Evolutionary conservation across 1,140 invertebrate genomes (phyloP).

Genomic region (Thaumatotibia leucotreta): DNA sequence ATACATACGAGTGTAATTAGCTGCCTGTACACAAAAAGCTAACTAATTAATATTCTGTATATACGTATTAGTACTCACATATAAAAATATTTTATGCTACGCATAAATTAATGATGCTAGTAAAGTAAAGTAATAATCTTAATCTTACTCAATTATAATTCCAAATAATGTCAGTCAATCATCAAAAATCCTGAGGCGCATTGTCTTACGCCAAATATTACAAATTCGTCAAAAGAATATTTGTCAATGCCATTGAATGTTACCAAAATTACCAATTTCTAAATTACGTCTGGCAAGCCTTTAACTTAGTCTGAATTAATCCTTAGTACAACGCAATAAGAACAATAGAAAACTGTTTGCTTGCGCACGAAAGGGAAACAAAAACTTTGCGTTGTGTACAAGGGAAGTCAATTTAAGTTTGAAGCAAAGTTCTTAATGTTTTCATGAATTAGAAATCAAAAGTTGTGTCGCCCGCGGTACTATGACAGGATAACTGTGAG

Average conservation of each 20-base stretch:
- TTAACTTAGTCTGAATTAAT: not conserved
- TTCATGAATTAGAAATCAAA: slow-evolving; percentile 57
- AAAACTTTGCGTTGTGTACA: slow-evolving; percentile 8
- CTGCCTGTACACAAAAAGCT: no score
- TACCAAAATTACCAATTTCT: not conserved
- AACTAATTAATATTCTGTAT: no score
- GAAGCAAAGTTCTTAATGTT: slow-evolving; percentile 37
- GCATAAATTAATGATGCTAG: no score
- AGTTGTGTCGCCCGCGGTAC: slow-evolving; percentile 21
- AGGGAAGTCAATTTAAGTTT: slow-evolving; percentile 25
- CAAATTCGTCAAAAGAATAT: slow-evolving; percentile 1
- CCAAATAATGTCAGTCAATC: not conserved
- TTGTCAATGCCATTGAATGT: slow-evolving; percentile 8
- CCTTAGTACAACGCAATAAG: not conserved
- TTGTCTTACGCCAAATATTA: not conserved
- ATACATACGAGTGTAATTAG: no score
- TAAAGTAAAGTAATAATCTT: no score
- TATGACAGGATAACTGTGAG: not conserved
- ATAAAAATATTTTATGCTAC: no score
- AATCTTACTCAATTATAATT: no score
- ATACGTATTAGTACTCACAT: no score
- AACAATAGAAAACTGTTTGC: not conserved
- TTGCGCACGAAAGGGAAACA: not conserved
- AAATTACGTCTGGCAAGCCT: not conserved
- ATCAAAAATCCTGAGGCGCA: not conserved